Base-by-base conservation (phyloP, 2,888 invertebrate species). In the Acrobasis repandana region DNA sequence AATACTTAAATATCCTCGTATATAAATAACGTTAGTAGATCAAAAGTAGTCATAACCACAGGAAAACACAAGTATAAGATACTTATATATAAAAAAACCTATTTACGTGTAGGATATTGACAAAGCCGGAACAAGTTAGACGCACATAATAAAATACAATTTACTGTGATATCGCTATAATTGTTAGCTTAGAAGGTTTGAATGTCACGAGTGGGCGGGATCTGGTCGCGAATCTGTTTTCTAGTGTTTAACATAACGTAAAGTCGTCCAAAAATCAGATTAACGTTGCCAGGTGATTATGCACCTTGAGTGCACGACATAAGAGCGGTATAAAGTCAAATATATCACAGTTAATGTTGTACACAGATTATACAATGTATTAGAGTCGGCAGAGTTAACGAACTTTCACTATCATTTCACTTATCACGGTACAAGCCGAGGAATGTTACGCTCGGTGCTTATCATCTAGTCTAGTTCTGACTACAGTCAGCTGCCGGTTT, bases 351-450 rank as follows among this genome's bases (percentile, higher is more conserved):
- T 54, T 54, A 36, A 54, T 36, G 36, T 54, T 36, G 36, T 54
- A 18, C 20, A 28, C 28, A 14, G 34, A 50, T 15, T 20, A 11
- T 50, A n/a, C 20, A 50, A 2, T 18, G 4, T 9, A 47, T 48
- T 20, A 47, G 15, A 58, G 4, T 9, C n/a, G 58, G 38, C 58
- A 16, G 59, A 59, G 50, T 59, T 59, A 50, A 38, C 36, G 38
- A 49, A 59, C 59, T 59, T 59, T 59, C 59, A 43, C 59, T 58
- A 50, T 46, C 59, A 59, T 51, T 51, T 59, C 51, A 51, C 18
- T 38, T 50, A 50, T 50, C 43, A 16, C 15, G 14, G 33, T 50
- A 4, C 18, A 14, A 10, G 10, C 34, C 38, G 18, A 54, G 15
- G 34, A 52, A n/a, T 14, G 38, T 43, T 43, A 54, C 54, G 54